These are phyloP conservation scores for Melipona bicolor DNA, from an alignment of 2,888 invertebrate species.

Conservation along the genomic window DNA sequence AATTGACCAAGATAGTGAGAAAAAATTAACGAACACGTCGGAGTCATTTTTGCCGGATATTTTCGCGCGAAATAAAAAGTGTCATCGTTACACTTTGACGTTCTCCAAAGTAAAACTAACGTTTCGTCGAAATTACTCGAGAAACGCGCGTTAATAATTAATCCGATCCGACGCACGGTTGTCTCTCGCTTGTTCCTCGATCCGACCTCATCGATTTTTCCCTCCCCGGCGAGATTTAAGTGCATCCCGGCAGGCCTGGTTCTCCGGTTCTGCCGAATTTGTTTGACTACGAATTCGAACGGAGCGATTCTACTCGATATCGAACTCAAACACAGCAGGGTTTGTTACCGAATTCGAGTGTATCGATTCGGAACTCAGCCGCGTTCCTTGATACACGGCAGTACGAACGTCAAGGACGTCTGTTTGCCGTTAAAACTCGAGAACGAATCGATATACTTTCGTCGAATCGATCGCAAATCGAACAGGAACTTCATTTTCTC, in stretches of 20 bases:
- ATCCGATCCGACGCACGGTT: not conserved
- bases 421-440: constrained; percentile 51
- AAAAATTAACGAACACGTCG: too few species aligned
- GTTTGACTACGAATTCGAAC: constrained; percentile 50
- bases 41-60: too few species aligned
- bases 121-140: not conserved
- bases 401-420: constrained; percentile 26
- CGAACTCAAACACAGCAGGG: constrained; percentile 50
- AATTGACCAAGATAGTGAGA: too few species aligned
- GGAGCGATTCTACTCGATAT: constrained; percentile 45
- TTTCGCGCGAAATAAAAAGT: too few species aligned
- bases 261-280: constrained; percentile 30
- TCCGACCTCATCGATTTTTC: not conserved
- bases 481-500: constrained; percentile 1
- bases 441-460: constrained; percentile 51
- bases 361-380: constrained; percentile 30
- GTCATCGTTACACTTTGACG: too few species aligned
- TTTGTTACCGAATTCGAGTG: constrained; percentile 55
- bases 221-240: constrained; percentile 9
- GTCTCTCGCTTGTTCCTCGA: not conserved
- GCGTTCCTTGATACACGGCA: constrained; percentile 19
- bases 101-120: not conserved
- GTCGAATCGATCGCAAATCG: constrained; percentile 19
- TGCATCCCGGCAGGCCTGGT: constrained; percentile 1
- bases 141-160: not conserved